Percentiles rank a stretch among this genome's conserved stretches.
phyloP scores from a whole-genome alignment of 2,888 invertebrate species.

The Synanthedon andrenaeformis region DNA sequence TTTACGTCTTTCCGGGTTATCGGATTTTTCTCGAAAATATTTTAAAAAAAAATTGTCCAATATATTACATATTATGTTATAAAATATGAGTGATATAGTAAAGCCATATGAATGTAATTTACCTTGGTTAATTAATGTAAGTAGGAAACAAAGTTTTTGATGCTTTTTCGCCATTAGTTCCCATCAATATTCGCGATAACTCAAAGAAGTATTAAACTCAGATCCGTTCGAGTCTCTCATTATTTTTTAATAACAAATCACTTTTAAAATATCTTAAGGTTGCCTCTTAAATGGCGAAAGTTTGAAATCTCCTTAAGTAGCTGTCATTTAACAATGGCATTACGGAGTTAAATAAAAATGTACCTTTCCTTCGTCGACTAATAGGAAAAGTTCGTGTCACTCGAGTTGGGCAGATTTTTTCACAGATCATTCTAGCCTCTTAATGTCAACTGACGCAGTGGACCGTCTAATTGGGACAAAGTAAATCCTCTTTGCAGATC shows the following conservation, averaged over 20 bases:
- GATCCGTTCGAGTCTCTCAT: neutral
- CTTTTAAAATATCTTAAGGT: slow-evolving; percentile 19
- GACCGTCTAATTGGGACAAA: neutral
- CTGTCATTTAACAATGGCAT: slow-evolving; percentile 35
- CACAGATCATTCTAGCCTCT: slow-evolving; percentile 8
- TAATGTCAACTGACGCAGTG: neutral
- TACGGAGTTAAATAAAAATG: slow-evolving; percentile 37
- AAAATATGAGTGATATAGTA: no score
- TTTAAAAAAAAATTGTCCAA: no score
- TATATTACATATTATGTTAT: no score
- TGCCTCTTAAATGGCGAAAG: slow-evolving; percentile 27
- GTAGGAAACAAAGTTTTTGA: no score
- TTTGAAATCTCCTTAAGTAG: slow-evolving; percentile 30
- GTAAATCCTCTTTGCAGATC: no score
- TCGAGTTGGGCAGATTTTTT: slow-evolving; percentile 10
- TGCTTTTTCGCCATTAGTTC: no score
- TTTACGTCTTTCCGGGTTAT: no score
- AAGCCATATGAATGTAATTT: no score
- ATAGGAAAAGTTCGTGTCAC: slow-evolving; percentile 29
- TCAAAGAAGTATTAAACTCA: neutral
- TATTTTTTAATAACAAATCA: neutral
- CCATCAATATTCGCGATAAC: neutral
- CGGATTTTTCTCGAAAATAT: no score
- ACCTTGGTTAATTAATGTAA: no score
- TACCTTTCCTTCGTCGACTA: slow-evolving; percentile 19